Conservation (phyloP, 2,797 vertebrate genomes). For the Poeciliopsis turneri region DNA sequence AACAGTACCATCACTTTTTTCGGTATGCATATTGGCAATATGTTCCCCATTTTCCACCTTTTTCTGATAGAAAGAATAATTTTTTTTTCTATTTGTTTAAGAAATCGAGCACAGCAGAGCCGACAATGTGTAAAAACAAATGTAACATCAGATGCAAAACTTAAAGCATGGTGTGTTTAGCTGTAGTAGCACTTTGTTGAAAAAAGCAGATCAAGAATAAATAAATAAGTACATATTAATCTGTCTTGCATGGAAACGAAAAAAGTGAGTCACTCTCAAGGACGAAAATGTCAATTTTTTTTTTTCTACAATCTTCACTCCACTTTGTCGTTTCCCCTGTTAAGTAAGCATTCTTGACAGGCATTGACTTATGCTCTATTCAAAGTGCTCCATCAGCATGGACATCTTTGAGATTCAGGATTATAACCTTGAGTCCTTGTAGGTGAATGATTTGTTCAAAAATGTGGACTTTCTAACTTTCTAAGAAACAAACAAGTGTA, state of each 20-base stretch:
- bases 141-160: background rate
- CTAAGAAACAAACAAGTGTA: conserved; percentile 15
- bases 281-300: background rate
- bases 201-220: background rate
- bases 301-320: conserved; percentile 9
- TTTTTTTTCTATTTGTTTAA: background rate
- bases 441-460: conserved; percentile 6
- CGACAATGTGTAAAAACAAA: background rate
- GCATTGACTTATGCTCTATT: conserved; percentile 14
- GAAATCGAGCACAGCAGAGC: background rate
- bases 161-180: background rate
- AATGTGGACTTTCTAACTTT: conserved; percentile 18
- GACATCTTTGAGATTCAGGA: conserved; percentile 18
- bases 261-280: background rate
- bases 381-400: conserved; percentile 1
- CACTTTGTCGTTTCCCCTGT: background rate
- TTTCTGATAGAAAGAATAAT: background rate
- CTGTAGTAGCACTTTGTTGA: background rate
- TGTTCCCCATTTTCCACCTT: background rate
- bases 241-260: background rate
- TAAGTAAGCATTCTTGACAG: conserved; percentile 2
- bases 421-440: conserved; percentile 19
- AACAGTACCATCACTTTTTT: background rate
- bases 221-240: background rate
- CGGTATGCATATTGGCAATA: too few relatives aligned